phyloP scores from a whole-genome alignment of 2,888 invertebrate species.

The Girardia tigrina region DNA sequence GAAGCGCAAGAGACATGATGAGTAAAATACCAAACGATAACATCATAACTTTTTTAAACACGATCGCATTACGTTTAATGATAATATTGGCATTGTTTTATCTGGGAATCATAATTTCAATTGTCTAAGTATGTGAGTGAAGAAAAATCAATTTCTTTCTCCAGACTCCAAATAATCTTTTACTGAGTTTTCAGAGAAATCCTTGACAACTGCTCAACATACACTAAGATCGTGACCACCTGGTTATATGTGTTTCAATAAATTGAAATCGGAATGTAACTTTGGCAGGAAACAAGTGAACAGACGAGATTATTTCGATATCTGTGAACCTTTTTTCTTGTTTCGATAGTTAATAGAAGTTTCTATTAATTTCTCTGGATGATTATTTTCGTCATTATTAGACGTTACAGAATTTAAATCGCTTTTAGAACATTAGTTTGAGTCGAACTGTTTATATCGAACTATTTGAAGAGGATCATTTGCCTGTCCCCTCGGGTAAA shows the following conservation, averaged over 20 bases:
- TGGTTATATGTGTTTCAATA: background rate
- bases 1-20: too few species aligned
- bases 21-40: too few species aligned
- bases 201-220: background rate
- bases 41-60: too few species aligned
- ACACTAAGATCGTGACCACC: background rate
- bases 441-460: too few species aligned
- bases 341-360: background rate
- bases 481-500: too few species aligned
- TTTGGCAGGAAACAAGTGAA: constrained; percentile 39
- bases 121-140: background rate
- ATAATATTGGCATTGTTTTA: too few species aligned
- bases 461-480: too few species aligned
- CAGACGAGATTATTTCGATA: background rate
- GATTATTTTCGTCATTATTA: constrained; percentile 9
- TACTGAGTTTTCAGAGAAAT: background rate
- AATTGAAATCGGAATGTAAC: constrained; percentile 16
- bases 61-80: too few species aligned
- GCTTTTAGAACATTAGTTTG: background rate
- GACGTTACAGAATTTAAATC: constrained; percentile 10
- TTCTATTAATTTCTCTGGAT: background rate
- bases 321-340: background rate
- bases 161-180: constrained; percentile 6
- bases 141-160: background rate
- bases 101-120: too few species aligned